Evolutionary conservation across 2,888 invertebrate species (phyloP).

Genomic region (Pristionchus fissidentatus): DNA sequence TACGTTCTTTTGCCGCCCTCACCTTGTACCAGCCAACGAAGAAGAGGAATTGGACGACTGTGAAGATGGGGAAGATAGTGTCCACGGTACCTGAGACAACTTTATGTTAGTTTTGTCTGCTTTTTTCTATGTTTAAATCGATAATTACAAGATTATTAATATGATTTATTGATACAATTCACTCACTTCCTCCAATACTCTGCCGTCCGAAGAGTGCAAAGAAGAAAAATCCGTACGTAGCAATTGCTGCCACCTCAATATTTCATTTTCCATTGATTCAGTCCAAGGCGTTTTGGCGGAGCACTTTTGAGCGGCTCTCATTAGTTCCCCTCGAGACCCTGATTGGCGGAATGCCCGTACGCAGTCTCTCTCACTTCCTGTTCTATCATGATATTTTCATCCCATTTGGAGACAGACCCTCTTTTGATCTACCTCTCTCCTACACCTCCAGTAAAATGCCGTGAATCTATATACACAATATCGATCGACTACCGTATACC

Average conservation of each 20-base stretch:
- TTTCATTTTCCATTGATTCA: neutral
- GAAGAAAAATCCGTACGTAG: constrained; percentile 76
- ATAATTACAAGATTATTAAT: neutral
- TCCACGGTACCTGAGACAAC: constrained; percentile 54
- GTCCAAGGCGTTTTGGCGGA: neutral
- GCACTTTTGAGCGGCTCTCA: neutral
- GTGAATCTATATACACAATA: neutral
- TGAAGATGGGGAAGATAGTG: constrained; percentile 62
- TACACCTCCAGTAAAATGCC: neutral
- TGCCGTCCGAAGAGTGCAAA: constrained; percentile 76
- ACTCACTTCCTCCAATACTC: constrained; percentile 44
- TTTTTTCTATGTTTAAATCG: neutral
- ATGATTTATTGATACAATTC: neutral
- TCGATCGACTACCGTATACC: constrained; percentile 59
- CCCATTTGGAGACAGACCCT: neutral
- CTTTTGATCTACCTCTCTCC: neutral
- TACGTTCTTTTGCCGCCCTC: constrained; percentile 49
- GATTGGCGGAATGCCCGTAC: neutral
- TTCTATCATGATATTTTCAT: neutral
- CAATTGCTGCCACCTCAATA: constrained; percentile 75
- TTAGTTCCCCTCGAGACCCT: neutral
- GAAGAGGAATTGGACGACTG: constrained; percentile 65
- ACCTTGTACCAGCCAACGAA: constrained; percentile 70
- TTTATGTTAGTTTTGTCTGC: neutral
- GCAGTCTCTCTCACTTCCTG: neutral